Conservation (phyloP, 2,797 vertebrate genomes). For the Sebastes variabilis region DNA sequence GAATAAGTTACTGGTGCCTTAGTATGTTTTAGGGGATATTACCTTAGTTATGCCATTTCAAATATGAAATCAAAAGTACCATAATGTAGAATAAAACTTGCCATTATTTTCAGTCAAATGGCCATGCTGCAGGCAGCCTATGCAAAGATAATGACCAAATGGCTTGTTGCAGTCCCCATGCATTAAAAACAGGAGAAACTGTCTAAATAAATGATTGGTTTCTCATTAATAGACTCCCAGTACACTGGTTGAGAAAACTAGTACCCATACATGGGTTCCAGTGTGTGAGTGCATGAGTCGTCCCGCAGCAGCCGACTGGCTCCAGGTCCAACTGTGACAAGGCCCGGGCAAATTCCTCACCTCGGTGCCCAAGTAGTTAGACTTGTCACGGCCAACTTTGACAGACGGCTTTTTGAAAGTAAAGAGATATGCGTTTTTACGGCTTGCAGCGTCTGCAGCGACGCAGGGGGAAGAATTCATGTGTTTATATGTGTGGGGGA, state of each 20-base stretch:
- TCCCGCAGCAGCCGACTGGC: conserved; percentile 72
- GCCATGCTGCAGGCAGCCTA: conserved; percentile 32
- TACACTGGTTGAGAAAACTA: conserved; percentile 3
- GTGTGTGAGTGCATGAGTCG: conserved; percentile 24
- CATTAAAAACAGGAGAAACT: conserved; percentile 39
- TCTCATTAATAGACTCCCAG: conserved; percentile 38
- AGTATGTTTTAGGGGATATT: conserved; percentile 73
- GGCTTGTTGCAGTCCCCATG: conserved; percentile 39
- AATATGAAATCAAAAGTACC: conserved; percentile 69
- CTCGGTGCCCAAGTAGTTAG: conserved; percentile 77
- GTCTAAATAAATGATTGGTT: conserved; percentile 39
- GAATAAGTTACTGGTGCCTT: conserved; percentile 69
- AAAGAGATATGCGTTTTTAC: conserved; percentile 68
- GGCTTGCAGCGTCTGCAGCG: conserved; percentile 50
- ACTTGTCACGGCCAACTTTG: conserved; percentile 77
- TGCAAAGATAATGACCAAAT: conserved; percentile 50
- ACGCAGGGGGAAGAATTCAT: background rate
- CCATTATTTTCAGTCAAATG: conserved; percentile 59
- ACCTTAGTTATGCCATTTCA: conserved; percentile 65
- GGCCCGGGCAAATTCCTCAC: conserved; percentile 86
- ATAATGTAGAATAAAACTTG: conserved; percentile 57
- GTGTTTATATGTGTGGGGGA: background rate
- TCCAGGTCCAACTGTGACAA: conserved; percentile 82
- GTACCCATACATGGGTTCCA: conserved; percentile 15
- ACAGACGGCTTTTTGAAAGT: conserved; percentile 73